A percentile compares a stretch with the other conserved stretches of the same genome.
These are phyloP conservation scores for Catamblyrhynchus diadema DNA, from an alignment of 2,797 vertebrate species.

Conservation along the genomic window DNA sequence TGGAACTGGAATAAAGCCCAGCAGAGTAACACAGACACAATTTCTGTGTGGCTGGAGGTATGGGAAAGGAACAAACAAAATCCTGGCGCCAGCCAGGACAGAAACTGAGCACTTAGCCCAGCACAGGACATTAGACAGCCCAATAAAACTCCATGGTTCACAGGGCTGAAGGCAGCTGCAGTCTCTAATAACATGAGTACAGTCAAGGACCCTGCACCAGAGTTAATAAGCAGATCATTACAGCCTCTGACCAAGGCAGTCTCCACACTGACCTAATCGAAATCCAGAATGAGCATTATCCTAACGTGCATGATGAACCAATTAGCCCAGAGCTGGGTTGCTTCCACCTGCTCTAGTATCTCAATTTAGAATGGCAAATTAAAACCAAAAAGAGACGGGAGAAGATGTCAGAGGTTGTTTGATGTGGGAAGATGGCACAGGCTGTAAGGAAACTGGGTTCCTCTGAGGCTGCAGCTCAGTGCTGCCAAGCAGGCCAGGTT, in stretches of 20 bases:
- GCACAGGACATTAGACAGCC: slow-evolving; percentile 59
- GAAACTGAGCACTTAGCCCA: slow-evolving; percentile 42
- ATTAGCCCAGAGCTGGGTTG: slow-evolving; percentile 72
- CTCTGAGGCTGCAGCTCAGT: not conserved
- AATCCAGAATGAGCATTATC: slow-evolving; percentile 76
- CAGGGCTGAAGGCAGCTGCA: slow-evolving; percentile 69
- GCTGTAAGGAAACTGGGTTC: not conserved
- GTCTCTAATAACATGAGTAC: slow-evolving; percentile 73
- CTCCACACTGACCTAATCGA: slow-evolving; percentile 78
- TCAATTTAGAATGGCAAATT: slow-evolving; percentile 71
- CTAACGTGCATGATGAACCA: slow-evolving; percentile 75
- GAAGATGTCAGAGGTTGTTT: not conserved
- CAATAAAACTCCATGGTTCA: slow-evolving; percentile 69
- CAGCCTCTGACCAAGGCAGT: slow-evolving; percentile 74
- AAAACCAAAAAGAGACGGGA: slow-evolving; percentile 54
- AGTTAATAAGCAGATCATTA: slow-evolving; percentile 81
- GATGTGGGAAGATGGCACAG: not conserved
- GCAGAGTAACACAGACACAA: not conserved
- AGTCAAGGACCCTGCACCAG: slow-evolving; percentile 73
- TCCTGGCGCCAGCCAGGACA: slow-evolving; percentile 31
- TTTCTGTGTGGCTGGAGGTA: not conserved
- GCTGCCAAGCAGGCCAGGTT: not conserved
- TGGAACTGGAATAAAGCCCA: not conserved
- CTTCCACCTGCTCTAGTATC: slow-evolving; percentile 73
- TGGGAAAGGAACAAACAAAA: not conserved